A percentile compares a stretch with the other conserved stretches of the same genome.
Conservation (phyloP, 2,113 vertebrate genomes). For the Montifringilla adamsi region DNA sequence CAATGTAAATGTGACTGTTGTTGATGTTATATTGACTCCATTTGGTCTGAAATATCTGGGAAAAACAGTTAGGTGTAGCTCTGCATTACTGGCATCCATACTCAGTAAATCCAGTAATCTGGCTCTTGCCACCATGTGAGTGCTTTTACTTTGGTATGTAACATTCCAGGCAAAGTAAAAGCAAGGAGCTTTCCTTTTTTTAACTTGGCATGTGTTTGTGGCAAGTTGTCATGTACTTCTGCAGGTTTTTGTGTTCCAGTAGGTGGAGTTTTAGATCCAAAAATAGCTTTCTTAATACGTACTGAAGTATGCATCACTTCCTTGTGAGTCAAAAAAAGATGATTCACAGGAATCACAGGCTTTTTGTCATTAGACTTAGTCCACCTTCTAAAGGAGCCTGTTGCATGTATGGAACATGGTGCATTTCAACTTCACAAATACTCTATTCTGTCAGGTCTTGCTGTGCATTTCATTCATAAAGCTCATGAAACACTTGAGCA, state of each 20-base stretch:
- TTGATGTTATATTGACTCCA: background rate
- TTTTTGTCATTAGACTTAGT: background rate
- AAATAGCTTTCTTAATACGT: background rate
- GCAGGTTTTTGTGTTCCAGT: background rate
- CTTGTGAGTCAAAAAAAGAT: constrained; percentile 24
- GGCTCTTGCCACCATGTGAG: background rate
- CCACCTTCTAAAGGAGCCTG: background rate
- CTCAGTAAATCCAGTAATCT: background rate
- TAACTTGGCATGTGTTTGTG: background rate
- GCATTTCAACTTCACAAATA: background rate
- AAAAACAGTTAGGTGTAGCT: background rate
- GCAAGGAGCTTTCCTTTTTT: background rate
- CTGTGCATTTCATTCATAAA: background rate
- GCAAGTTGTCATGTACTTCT: background rate
- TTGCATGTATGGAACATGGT: background rate
- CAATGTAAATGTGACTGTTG: background rate
- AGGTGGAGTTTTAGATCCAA: background rate
- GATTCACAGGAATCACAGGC: background rate
- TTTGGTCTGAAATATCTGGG: background rate
- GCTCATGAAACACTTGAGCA: background rate
- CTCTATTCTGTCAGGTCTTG: background rate
- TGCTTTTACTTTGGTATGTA: background rate
- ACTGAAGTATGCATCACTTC: background rate
- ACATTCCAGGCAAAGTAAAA: background rate
- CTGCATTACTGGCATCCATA: background rate